A percentile compares a stretch with the other conserved stretches of the same genome.
phyloP scores from a whole-genome alignment of 2,113 vertebrate genomes.

The Uropsilus gracilis region DNA sequence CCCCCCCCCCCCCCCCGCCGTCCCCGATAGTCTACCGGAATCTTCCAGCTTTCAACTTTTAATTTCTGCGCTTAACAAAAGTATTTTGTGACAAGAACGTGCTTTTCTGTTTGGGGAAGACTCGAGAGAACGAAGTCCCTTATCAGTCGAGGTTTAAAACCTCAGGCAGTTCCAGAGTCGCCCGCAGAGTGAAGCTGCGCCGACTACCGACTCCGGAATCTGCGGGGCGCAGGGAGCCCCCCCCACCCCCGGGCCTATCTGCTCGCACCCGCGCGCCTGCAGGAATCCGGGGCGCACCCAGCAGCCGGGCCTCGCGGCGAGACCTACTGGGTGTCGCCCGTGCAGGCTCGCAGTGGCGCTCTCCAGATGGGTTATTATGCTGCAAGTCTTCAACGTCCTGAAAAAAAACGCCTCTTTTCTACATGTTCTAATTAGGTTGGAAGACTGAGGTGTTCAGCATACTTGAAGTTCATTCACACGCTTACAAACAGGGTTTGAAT shows the following conservation, averaged over 20 bases:
- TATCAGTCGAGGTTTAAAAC: background rate
- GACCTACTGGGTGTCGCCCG: background rate
- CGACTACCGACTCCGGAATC: background rate
- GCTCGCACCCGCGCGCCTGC: background rate
- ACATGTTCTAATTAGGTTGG: conserved; percentile 62
- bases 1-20: accelerated
- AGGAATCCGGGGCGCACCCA: background rate
- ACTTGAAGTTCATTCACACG: conserved; percentile 73
- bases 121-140: background rate
- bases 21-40: background rate
- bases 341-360: background rate
- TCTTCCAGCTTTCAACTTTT: background rate
- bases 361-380: conserved; percentile 8
- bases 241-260: background rate
- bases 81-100: background rate
- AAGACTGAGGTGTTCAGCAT: conserved; percentile 52
- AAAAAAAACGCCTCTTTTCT: conserved; percentile 52
- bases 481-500: conserved; percentile 53
- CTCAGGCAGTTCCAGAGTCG: background rate
- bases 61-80: background rate
- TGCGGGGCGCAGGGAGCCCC: background rate
- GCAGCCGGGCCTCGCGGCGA: background rate
- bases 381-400: conserved; percentile 39
- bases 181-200: background rate
- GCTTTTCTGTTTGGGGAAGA: conserved; percentile 32